These are phyloP conservation scores for rat (Rattus norvegicus) DNA, from an alignment of 2,113 vertebrate genomes.

Conservation along the genomic window GRCr8 NC_086033.1:36595001-36595500, in stretches of 20 bases:
- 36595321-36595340: neutral
- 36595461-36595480: neutral
- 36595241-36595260: neutral
- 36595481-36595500: neutral
- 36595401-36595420: neutral
- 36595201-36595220: neutral
- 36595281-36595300: neutral
- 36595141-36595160: neutral
- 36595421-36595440: neutral
- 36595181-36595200: too few species aligned
- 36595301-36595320: neutral
- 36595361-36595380: too few species aligned
- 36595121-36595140: too few species aligned
- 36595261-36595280: neutral
- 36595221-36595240: neutral
- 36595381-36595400: neutral
- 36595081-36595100: neutral
- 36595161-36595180: neutral
- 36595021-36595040: neutral
- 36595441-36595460: neutral
- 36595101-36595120: too few species aligned
- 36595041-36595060: too few species aligned
- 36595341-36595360: neutral
- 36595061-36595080: accelerated
- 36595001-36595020: neutral